Base-by-base conservation (phyloP, 2,888 invertebrate genomes). In the Acholoe squamosa region DNA sequence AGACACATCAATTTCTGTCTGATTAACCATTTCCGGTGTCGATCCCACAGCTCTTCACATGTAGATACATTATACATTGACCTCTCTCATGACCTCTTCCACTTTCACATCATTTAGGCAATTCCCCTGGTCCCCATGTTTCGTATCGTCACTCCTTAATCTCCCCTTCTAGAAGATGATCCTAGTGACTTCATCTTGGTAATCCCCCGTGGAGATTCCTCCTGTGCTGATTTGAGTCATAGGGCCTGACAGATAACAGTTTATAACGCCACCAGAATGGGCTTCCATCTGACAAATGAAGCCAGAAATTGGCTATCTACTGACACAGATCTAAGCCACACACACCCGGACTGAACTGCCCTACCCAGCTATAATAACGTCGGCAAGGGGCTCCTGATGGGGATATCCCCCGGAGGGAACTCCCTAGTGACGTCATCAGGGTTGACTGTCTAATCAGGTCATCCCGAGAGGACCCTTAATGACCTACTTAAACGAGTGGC, bases 401-500 rank as follows among this genome's bases (percentile, higher is more conserved):
- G 61, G 80, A 43, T n/a, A 33, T 80, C 80, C 80, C 43, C 80
- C 33, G 33, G 12, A 34, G 80, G 80, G 43, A 80, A 22, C 34
- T n/a, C 43, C 80, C 33, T 25, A 19, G 34, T 80, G 80, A 80
- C 80, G 80, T 80, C 80, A 80, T 19, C 80, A 43, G 16, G n/a
- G n/a, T 33, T n/a, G 34, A 43, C 80, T 22, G 80, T 80, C 80
- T 80, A 80, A 80, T 80, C 80, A 80, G 43, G 80, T 80, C 43
- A 76, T 80, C 43, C 80, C 80, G 25, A 5, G 19, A 80, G 80
- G 80, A 19, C 80, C 80, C 80, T 43, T 80, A 80, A 80, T 80
- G 80, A 80, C 80, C 80, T 80, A 80, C 80, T 80, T 80, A 33
- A 80, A 80, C 80, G 80, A 80, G 80, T 25, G 43, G 16, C 80